phyloP scores from a whole-genome alignment of 2,113 vertebrate genomes.

The Atherinomorus stipes region DNA sequence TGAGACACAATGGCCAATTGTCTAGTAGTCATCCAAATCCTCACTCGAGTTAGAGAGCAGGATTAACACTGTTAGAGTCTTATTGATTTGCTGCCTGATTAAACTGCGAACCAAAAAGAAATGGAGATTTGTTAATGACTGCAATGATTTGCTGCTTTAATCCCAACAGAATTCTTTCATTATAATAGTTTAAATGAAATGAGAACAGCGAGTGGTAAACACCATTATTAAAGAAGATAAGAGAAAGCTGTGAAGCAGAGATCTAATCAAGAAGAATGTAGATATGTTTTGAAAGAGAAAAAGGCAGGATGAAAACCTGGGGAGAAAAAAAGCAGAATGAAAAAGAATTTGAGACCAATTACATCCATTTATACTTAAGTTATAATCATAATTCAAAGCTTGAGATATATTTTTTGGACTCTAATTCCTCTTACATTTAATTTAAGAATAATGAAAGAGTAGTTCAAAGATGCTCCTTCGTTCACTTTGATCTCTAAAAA shows the following conservation, averaged over 20 bases:
- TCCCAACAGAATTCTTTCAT: conserved; percentile 43
- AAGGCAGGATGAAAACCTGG: conserved; percentile 8
- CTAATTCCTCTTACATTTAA: conserved; percentile 8
- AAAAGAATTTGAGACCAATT: conserved; percentile 27
- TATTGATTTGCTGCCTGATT: conserved; percentile 61
- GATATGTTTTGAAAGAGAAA: conserved; percentile 24
- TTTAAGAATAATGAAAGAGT: conserved; percentile 4
- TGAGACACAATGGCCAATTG: conserved; percentile 4
- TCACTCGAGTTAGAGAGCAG: conserved; percentile 19
- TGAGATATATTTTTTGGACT: neutral
- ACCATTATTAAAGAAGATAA: conserved; percentile 58
- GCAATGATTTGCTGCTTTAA: conserved; percentile 53
- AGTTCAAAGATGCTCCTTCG: neutral
- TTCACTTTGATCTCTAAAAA: conserved; percentile 27
- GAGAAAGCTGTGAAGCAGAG: conserved; percentile 24
- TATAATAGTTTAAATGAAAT: conserved; percentile 51
- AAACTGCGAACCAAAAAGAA: conserved; percentile 36
- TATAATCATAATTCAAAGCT: conserved; percentile 15
- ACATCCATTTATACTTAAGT: neutral
- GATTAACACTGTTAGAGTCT: conserved; percentile 46
- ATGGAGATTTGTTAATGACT: conserved; percentile 54
- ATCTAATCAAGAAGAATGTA: conserved; percentile 44
- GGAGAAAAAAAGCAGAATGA: neutral
- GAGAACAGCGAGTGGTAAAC: conserved; percentile 57
- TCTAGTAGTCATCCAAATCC: conserved; percentile 31